Conservation (phyloP, 2,888 invertebrate genomes). For the Pyralis farinalis region DNA sequence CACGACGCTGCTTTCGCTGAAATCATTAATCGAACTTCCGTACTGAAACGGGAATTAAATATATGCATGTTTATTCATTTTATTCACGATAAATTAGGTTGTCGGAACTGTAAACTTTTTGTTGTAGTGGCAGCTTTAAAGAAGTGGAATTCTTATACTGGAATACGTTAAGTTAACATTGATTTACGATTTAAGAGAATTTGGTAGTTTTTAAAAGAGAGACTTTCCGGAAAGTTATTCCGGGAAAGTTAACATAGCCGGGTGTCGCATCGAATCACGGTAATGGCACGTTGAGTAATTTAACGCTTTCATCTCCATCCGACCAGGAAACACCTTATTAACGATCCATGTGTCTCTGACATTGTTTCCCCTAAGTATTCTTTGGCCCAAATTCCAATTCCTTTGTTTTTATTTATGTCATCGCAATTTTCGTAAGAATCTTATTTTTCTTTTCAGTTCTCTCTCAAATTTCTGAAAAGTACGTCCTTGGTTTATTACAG, state of each 20-base stretch:
- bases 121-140: conserved; percentile 5
- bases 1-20: conserved; percentile 38
- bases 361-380: conserved; percentile 25
- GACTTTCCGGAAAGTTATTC: conserved; percentile 19
- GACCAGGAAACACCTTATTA: conserved; percentile 56
- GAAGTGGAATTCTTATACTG: conserved; percentile 14
- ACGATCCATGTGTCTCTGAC: conserved; percentile 31
- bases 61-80: conserved; percentile 25
- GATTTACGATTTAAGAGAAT: conserved; percentile 14
- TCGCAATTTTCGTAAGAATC: conserved; percentile 27
- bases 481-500: conserved; percentile 54
- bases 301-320: conserved; percentile 50
- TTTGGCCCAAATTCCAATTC: conserved; percentile 37
- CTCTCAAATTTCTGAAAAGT: conserved; percentile 22
- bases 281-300: conserved; percentile 43
- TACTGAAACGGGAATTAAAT: conserved; percentile 23
- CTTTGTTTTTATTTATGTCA: conserved; percentile 42
- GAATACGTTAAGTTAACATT: conserved; percentile 7
- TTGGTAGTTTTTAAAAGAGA: conserved; percentile 17
- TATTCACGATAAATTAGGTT: conserved; percentile 28
- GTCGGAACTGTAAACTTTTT: conserved; percentile 20
- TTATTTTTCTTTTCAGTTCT: conserved; percentile 27
- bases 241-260: conserved; percentile 25
- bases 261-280: conserved; percentile 28
- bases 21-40: conserved; percentile 49